Conservation (phyloP, 2,888 invertebrate genomes). For the Catocala nupta region DNA sequence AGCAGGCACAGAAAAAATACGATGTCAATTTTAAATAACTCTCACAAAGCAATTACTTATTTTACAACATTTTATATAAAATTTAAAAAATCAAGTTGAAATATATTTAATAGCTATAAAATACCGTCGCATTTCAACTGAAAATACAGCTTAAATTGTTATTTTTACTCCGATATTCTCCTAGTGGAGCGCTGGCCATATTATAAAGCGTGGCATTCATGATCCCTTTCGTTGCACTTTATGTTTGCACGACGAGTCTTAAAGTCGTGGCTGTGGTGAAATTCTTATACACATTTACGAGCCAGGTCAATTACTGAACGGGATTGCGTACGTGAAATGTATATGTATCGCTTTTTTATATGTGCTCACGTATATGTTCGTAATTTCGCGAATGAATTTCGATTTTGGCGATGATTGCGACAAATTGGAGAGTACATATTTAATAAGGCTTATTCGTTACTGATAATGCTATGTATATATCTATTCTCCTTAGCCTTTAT, state of each 20-base stretch:
- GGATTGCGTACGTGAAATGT: slow-evolving; percentile 23
- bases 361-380: not conserved
- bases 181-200: slow-evolving; percentile 8
- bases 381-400: slow-evolving; percentile 11
- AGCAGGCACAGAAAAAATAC: not conserved
- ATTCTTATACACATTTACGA: slow-evolving; percentile 34
- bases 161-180: slow-evolving; percentile 35
- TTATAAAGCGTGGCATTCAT: slow-evolving; percentile 37
- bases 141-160: slow-evolving; percentile 37
- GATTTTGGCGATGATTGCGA: slow-evolving; percentile 17
- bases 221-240: slow-evolving; percentile 24
- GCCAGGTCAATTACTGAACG: slow-evolving; percentile 30
- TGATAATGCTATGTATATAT: too few species aligned
- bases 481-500: too few species aligned
- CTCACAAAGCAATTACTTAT: slow-evolving; percentile 11
- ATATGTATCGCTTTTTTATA: slow-evolving; percentile 3
- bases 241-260: slow-evolving; percentile 23
- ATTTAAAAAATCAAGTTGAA: slow-evolving; percentile 30
- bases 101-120: slow-evolving; percentile 28
- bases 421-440: slow-evolving; percentile 3
- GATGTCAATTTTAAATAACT: slow-evolving; percentile 17
- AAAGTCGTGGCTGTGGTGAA: slow-evolving; percentile 17
- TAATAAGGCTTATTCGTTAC: not conserved
- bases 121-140: slow-evolving; percentile 21
- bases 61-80: slow-evolving; percentile 26